phyloP scores from a whole-genome alignment of 1,140 invertebrate species.

The Temnothorax nylanderi region DNA sequence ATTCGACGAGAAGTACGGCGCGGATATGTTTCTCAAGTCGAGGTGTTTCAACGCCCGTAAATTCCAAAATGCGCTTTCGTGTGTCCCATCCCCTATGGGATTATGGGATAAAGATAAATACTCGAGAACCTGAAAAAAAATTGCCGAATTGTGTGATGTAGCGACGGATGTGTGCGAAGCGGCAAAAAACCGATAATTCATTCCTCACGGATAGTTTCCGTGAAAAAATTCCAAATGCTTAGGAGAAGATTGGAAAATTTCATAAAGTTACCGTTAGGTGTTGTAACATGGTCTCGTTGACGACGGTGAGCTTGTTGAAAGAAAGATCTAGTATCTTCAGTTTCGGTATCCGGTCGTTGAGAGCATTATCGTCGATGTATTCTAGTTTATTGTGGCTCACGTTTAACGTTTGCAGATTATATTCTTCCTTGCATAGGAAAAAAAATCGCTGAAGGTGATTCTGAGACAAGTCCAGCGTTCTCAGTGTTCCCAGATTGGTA shows the following conservation, averaged over 20 bases:
- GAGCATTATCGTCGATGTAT: conserved; percentile 81
- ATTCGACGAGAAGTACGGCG: conserved; percentile 73
- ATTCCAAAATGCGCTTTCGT: conserved; percentile 80
- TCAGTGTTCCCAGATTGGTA: conserved; percentile 77
- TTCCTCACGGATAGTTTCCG: background rate
- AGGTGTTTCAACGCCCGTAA: conserved; percentile 75
- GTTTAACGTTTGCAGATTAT: conserved; percentile 80
- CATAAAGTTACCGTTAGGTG: conserved; percentile 79
- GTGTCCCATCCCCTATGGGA: conserved; percentile 80
- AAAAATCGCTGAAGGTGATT: conserved; percentile 82
- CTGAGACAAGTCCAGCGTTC: conserved; percentile 80
- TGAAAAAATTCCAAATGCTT: conserved; percentile 57
- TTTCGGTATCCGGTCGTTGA: conserved; percentile 80
- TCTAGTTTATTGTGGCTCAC: conserved; percentile 82
- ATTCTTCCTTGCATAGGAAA: conserved; percentile 81
- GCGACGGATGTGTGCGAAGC: background rate
- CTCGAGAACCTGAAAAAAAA: conserved; percentile 77
- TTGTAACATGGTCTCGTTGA: conserved; percentile 83
- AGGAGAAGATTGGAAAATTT: background rate
- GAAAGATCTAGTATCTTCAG: conserved; percentile 82
- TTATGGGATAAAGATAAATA: conserved; percentile 81
- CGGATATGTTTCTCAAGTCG: conserved; percentile 79
- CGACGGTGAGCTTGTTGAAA: conserved; percentile 78
- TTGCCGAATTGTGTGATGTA: background rate
- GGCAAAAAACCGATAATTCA: background rate